These are phyloP conservation scores for Macrocentrus cingulum DNA, from an alignment of 1,140 invertebrate genomes.

Conservation along the genomic window DNA sequence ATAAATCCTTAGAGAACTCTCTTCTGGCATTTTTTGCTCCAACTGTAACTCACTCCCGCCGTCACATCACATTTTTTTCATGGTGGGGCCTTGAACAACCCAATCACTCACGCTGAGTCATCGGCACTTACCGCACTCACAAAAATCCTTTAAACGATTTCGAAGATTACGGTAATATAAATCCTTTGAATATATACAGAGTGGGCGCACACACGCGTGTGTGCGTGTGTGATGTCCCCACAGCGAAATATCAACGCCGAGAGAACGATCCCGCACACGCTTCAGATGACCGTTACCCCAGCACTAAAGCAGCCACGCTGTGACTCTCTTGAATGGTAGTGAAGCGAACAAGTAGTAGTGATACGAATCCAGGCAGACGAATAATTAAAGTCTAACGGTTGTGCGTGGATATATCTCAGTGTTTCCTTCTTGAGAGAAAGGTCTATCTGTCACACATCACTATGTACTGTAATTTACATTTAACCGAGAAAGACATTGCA, in stretches of 20 bases:
- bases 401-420: too few relatives aligned
- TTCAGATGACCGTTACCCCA: not conserved
- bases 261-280: slow-evolving; percentile 3
- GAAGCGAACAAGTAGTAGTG: slow-evolving; percentile 1
- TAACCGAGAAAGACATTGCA: too few relatives aligned
- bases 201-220: not conserved
- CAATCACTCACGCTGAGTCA: not conserved
- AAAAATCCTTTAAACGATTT: too few relatives aligned
- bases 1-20: slow-evolving; percentile 16
- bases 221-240: not conserved
- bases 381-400: slow-evolving; percentile 9
- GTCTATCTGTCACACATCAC: not conserved
- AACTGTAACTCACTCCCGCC: slow-evolving; percentile 1
- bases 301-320: not conserved
- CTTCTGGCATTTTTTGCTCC: slow-evolving; percentile 19
- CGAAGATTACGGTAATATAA: not conserved
- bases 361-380: slow-evolving; percentile 9
- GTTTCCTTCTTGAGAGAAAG: not conserved
- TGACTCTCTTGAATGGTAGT: not conserved
- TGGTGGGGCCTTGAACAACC: not conserved
- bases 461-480: too few relatives aligned
- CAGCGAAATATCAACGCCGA: not conserved
- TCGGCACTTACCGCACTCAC: too few relatives aligned
- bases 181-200: not conserved
- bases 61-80: not conserved